Conservation (phyloP, 1,140 invertebrate genomes). For the Lasaia peninsularis region DNA sequence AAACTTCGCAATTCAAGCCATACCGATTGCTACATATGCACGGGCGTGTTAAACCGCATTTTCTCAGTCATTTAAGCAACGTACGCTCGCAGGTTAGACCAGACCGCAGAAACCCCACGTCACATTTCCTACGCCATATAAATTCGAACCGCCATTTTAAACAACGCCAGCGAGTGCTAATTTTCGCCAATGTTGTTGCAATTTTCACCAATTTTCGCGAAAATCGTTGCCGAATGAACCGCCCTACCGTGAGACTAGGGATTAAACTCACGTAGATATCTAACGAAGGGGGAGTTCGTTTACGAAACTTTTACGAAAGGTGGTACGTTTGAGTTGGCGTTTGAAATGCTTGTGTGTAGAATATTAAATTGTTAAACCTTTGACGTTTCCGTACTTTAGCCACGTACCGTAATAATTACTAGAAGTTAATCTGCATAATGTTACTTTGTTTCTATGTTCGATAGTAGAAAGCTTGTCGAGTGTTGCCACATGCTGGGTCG, state of each 20-base stretch:
- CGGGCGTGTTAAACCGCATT: constrained; percentile 22
- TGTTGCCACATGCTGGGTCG: constrained; percentile 27
- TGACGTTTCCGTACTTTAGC: constrained; percentile 54
- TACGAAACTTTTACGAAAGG: constrained; percentile 73
- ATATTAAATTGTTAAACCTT: constrained; percentile 77
- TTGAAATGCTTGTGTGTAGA: constrained; percentile 72
- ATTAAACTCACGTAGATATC: constrained; percentile 76
- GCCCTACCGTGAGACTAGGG: constrained; percentile 43
- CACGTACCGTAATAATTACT: constrained; percentile 69
- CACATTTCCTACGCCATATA: constrained; percentile 53
- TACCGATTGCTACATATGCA: constrained; percentile 19
- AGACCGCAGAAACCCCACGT: constrained; percentile 45
- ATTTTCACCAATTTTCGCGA: constrained; percentile 69
- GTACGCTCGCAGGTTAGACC: constrained; percentile 24
- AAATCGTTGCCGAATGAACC: constrained; percentile 55
- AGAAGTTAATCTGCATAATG: constrained; percentile 60
- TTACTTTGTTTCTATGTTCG: constrained; percentile 44
- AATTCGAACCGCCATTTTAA: constrained; percentile 51
- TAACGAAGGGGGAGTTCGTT: constrained; percentile 73
- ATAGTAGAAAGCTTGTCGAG: constrained; percentile 32
- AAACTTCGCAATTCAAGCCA: not conserved
- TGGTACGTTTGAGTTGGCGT: constrained; percentile 68
- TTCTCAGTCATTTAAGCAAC: constrained; percentile 28
- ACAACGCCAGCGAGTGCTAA: constrained; percentile 66
- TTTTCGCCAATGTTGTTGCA: constrained; percentile 69